Conservation (phyloP, 2,113 vertebrate genomes). For the Tauraco erythrolophus region DNA sequence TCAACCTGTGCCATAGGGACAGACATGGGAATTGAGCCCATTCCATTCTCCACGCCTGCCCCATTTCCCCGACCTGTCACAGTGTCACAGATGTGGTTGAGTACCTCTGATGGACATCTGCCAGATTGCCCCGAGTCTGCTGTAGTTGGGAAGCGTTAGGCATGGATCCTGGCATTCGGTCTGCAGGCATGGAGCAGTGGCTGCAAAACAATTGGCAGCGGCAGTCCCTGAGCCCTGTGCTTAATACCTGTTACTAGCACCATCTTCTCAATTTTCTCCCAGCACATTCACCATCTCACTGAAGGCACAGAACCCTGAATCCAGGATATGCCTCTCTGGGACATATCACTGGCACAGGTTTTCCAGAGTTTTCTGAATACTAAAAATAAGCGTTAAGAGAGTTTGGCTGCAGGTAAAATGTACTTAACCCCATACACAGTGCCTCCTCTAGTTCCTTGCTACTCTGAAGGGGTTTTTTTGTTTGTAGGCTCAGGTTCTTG, state of each 20-base stretch:
- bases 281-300: background rate
- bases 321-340: background rate
- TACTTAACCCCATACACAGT: background rate
- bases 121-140: background rate
- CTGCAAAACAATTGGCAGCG: background rate
- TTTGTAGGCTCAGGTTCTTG: background rate
- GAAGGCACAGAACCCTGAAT: background rate
- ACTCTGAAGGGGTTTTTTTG: background rate
- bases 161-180: background rate
- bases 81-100: background rate
- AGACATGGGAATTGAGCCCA: background rate
- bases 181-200: background rate
- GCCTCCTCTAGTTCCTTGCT: background rate
- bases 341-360: background rate
- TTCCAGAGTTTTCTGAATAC: background rate
- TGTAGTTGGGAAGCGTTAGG: background rate
- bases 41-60: background rate
- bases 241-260: background rate
- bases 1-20: background rate
- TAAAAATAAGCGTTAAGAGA: background rate
- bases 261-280: background rate
- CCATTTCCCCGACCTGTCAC: background rate
- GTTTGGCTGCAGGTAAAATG: background rate
- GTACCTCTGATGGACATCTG: conserved; percentile 5
- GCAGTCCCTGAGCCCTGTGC: background rate